Conservation (phyloP, 2,888 invertebrate genomes). For the Carpatolechia fugitivella region DNA sequence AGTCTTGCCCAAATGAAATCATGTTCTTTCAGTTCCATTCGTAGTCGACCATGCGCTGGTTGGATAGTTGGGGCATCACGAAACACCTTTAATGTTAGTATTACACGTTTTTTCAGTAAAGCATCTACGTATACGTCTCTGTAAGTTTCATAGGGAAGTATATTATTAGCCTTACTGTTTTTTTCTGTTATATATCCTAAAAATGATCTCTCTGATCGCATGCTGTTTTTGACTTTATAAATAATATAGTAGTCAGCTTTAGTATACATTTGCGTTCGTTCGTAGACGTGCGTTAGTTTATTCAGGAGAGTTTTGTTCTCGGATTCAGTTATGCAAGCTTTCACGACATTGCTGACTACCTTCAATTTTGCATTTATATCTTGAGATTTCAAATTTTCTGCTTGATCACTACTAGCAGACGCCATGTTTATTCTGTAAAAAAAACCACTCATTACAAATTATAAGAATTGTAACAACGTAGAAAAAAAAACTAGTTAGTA, state of each 20-base stretch:
- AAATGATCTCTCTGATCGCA: background rate
- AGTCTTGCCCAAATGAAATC: background rate
- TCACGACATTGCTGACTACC: background rate
- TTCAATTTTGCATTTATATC: conserved; percentile 3
- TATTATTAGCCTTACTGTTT: too few relatives aligned
- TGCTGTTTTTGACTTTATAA: background rate
- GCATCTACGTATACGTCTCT: background rate
- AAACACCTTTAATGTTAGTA: background rate
- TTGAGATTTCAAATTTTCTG: background rate
- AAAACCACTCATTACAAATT: background rate
- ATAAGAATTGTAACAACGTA: background rate
- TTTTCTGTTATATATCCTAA: background rate
- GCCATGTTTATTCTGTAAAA: background rate
- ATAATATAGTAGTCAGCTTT: background rate
- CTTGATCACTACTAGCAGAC: background rate
- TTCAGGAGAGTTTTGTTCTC: background rate
- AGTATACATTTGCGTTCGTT: background rate
- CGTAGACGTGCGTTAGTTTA: background rate
- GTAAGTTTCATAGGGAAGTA: too few relatives aligned
- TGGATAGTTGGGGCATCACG: background rate
- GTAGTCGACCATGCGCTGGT: background rate
- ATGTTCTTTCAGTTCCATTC: background rate
- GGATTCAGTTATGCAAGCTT: background rate
- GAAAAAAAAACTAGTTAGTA: background rate
- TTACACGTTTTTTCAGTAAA: too few relatives aligned